These are phyloP conservation scores for Acrocephalus arundinaceus DNA, from an alignment of 2,113 vertebrate species.

Conservation along the genomic window DNA sequence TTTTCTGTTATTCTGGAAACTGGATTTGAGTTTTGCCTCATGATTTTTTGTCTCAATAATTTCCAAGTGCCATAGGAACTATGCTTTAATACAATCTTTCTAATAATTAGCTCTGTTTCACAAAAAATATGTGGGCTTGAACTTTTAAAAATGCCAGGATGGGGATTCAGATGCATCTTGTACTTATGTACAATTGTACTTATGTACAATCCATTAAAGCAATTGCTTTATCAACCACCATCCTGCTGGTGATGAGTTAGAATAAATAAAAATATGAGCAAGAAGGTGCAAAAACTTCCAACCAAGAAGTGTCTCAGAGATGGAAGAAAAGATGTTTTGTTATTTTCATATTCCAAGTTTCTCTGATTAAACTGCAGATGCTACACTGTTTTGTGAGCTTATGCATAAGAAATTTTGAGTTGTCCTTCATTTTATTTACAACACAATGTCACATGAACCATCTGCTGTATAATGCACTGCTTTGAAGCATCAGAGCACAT, in stretches of 20 bases:
- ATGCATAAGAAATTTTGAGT: neutral
- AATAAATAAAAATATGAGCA: neutral
- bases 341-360: neutral
- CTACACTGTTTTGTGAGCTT: neutral
- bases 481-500: neutral
- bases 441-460: neutral
- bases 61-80: neutral
- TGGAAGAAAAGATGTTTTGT: neutral
- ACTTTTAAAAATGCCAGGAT: neutral
- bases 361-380: neutral
- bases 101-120: neutral
- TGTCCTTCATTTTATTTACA: constrained; percentile 21
- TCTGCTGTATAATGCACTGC: neutral
- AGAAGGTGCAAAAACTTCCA: neutral
- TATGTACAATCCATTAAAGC: neutral
- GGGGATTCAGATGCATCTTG: neutral
- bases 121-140: neutral
- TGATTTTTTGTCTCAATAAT: neutral
- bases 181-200: too few relatives aligned
- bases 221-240: neutral
- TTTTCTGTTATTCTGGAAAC: neutral
- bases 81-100: neutral
- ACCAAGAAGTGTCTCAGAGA: neutral
- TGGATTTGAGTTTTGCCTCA: neutral
- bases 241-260: neutral